Evolutionary conservation across 2,888 invertebrate species (phyloP), one percentile per base, ranked within the genome.

Genomic region (Parapristionchus giblindavisi): DNA sequence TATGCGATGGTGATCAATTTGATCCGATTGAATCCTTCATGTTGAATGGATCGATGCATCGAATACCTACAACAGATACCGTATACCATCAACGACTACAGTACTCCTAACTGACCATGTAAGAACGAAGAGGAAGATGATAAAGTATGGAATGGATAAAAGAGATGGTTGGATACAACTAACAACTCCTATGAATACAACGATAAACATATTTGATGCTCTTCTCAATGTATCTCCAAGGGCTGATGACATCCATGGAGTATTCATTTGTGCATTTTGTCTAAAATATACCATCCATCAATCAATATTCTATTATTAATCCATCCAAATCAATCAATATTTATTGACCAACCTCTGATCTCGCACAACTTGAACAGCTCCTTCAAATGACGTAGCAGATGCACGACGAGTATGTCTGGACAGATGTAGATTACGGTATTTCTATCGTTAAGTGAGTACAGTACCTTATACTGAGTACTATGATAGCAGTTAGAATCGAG

Each of bases 131-230:
- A 88, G 77, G 58, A 85, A 84, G n/a, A 79, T 76, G 36, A 79
- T 40, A 72, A 88, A 87, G 76, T 88, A 88, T 48, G 78, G 60
- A 3, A 68, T 61, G 63, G 85, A 85, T 43, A 84, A 72, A 14
- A 85, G 54, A 5, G 84, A 85, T 2, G 88, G 88, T 79, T 84
- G 81, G n/a, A 86, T 75, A 52, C 83, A 79, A 54, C 83, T 84
- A 14, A 84, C 78, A 43, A 79, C 75, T 29, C 82, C 83, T 21
- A 84, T 80, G 72, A 82, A 77, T 24, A 85, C 75, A 56, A 84
- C 78, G 24, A 86, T 79, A 43, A 81, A 61, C 21, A 83, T 80
- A 63, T 86, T 86, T 34, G 85, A 82, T 29, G 83, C 72, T 27
- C 86, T 56, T 32, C 83, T 77, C 34, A 85, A 51, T 0, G 84